Percentiles rank a stretch among this genome's conserved stretches.
phyloP scores from a whole-genome alignment of 2,797 vertebrate genomes.

The Anas bernieri region DNA sequence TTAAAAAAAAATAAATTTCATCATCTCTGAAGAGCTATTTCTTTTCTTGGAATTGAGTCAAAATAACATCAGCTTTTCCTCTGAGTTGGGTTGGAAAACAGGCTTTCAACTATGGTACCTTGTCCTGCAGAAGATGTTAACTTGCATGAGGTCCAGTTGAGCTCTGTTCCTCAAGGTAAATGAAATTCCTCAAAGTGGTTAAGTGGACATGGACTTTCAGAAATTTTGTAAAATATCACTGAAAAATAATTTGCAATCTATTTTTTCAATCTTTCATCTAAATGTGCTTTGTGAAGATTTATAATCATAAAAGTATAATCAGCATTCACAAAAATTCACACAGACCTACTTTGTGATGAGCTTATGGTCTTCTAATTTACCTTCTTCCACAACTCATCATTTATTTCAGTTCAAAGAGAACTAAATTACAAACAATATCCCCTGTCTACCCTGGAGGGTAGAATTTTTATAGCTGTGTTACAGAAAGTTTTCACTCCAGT shows the following conservation, averaged over 20 bases:
- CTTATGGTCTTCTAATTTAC: neutral
- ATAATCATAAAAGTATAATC: neutral
- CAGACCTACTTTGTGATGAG: neutral
- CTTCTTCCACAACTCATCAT: neutral
- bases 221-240: neutral
- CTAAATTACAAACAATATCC: neutral
- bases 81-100: conserved; percentile 36
- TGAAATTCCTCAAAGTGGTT: neutral
- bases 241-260: neutral
- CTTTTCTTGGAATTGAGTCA: conserved; percentile 39
- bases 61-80: conserved; percentile 26
- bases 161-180: neutral
- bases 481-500: neutral
- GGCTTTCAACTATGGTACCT: neutral
- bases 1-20: conserved; percentile 15
- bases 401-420: conserved; percentile 27
- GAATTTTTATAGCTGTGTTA: neutral
- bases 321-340: neutral
- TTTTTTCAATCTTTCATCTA: neutral
- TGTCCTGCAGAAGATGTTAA: neutral
- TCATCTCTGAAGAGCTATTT: conserved; percentile 8
- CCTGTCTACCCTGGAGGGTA: neutral
- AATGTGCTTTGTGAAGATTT: neutral
- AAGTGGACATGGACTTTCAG: neutral
- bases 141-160: neutral